phyloP scores from a whole-genome alignment of 2,888 invertebrate species.

The Dysmachus trigonus region DNA sequence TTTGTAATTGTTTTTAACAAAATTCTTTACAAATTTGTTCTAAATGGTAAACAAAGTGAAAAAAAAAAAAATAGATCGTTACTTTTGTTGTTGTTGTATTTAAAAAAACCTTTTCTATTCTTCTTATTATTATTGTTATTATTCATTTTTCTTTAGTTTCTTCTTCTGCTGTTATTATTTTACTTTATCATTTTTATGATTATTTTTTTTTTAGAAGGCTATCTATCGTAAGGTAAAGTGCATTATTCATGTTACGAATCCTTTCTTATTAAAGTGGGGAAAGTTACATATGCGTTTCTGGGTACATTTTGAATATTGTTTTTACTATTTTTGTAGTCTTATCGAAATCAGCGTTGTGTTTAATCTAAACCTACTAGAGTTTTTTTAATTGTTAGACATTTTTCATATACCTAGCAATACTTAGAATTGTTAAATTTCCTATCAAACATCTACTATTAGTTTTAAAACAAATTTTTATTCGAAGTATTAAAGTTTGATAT shows the following conservation, averaged over 20 bases:
- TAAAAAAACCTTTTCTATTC: neutral
- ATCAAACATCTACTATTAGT: no score
- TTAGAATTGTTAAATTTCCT: no score
- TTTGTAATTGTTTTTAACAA: slow-evolving; percentile 17
- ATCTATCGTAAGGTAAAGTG: slow-evolving; percentile 17
- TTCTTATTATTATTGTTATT: slow-evolving; percentile 2
- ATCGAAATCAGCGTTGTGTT: no score
- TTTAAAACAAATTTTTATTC: no score
- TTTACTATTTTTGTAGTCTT: no score
- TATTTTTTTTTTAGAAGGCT: slow-evolving; percentile 14
- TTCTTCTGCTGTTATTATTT: neutral
- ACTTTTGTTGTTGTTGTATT: neutral
- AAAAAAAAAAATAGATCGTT: slow-evolving; percentile 2
- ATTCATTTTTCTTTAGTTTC: neutral
- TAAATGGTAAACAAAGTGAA: slow-evolving; percentile 1
- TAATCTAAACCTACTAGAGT: no score
- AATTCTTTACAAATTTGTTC: slow-evolving; percentile 16
- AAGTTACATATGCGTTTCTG: neutral
- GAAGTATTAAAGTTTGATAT: no score
- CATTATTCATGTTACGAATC: neutral
- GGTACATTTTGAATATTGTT: neutral
- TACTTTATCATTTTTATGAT: neutral
- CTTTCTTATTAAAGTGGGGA: neutral
- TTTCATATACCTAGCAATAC: no score
- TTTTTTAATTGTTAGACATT: no score